These are phyloP conservation scores for Ophraella communa DNA, from an alignment of 2,888 invertebrate species.

Conservation along the genomic window DNA sequence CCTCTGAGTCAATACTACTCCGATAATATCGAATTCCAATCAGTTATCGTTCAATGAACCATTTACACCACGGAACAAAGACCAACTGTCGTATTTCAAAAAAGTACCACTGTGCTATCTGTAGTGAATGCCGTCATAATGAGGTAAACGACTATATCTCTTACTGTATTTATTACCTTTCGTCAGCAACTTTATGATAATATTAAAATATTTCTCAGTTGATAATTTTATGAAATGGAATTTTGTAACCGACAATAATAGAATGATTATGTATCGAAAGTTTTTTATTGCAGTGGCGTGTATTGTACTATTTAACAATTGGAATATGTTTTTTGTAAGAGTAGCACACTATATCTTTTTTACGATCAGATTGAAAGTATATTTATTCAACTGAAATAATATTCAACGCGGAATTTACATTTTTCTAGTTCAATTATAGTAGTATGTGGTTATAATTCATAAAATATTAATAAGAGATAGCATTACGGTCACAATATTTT, in stretches of 20 bases:
- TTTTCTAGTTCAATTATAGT: no score
- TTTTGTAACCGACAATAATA: background rate
- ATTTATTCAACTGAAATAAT: no score
- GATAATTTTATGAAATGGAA: background rate
- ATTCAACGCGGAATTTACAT: no score
- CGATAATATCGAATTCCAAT: conserved; percentile 8
- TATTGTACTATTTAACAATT: no score
- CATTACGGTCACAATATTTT: no score
- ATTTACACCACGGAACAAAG: background rate
- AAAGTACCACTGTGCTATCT: background rate
- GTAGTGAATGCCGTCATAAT: background rate
- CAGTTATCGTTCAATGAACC: conserved; percentile 7
- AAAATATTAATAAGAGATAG: no score
- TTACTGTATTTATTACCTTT: background rate
- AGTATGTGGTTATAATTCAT: no score
- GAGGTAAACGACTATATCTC: background rate
- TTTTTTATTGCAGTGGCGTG: no score
- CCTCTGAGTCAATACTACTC: conserved; percentile 3
- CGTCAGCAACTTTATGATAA: background rate
- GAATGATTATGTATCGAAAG: no score
- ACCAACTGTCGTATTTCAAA: background rate
- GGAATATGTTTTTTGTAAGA: no score
- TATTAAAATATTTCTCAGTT: background rate
- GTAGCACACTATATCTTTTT: no score
- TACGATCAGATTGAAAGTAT: no score